phyloP scores from a whole-genome alignment of 1,140 invertebrate species.

The Monochamus saltuarius region DNA sequence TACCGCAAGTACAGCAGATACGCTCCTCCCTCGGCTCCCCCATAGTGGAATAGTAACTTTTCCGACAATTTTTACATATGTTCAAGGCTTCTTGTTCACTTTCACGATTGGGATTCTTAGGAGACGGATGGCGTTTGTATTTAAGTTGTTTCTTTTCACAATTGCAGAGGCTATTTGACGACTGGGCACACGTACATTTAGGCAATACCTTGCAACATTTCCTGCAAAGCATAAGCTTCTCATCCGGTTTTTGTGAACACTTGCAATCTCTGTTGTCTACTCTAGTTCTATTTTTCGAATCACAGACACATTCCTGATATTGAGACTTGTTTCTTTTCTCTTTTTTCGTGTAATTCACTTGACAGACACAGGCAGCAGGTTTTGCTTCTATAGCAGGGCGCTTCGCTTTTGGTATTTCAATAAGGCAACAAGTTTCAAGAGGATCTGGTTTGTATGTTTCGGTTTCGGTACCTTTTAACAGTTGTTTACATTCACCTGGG shows the following conservation, averaged over 20 bases:
- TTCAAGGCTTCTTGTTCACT: background rate
- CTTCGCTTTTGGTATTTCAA: slow-evolving; percentile 1
- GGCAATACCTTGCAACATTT: too few species aligned
- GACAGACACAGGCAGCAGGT: background rate
- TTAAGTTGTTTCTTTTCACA: too few species aligned
- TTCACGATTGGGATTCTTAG: too few species aligned
- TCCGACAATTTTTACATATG: slow-evolving; percentile 11
- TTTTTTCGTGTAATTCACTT: background rate
- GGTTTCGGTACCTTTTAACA: slow-evolving; percentile 3
- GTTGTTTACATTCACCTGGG: background rate
- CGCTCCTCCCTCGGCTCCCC: too few species aligned
- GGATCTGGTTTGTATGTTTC: background rate
- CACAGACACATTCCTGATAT: background rate
- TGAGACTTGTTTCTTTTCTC: background rate
- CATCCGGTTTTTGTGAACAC: too few species aligned
- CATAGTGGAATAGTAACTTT: background rate
- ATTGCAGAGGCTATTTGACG: too few species aligned
- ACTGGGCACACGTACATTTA: too few species aligned
- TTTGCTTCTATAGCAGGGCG: background rate
- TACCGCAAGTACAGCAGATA: background rate
- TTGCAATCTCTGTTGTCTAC: too few species aligned
- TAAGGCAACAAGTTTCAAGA: background rate
- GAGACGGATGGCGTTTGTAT: too few species aligned
- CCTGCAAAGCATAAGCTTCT: too few species aligned
- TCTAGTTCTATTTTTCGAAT: background rate